Percentiles rank a stretch among this genome's conserved stretches.
phyloP scores from a whole-genome alignment of 2,113 vertebrate genomes.

The Mus spicilegus region DNA sequence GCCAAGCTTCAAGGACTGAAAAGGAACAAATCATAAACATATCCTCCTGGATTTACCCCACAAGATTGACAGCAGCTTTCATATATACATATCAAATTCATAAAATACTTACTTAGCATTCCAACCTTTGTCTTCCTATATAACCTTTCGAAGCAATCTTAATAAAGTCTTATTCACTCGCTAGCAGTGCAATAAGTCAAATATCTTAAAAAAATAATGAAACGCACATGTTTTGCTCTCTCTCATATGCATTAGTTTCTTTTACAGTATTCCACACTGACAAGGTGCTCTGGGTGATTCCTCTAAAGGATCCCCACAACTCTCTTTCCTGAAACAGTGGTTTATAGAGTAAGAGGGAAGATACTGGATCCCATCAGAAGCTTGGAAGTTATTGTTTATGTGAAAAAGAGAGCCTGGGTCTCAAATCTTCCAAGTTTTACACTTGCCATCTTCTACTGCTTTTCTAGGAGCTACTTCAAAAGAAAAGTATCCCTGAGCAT shows the following conservation, averaged over 20 bases:
- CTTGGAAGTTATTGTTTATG: neutral
- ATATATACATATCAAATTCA: constrained; percentile 41
- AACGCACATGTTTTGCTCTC: neutral
- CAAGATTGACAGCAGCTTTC: neutral
- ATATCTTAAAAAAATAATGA: neutral
- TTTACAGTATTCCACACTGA: neutral
- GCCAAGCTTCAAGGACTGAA: neutral
- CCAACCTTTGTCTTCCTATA: constrained; percentile 8
- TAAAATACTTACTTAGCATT: constrained; percentile 12
- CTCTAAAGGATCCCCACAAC: neutral
- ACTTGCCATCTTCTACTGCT: neutral
- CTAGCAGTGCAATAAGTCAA: constrained; percentile 20
- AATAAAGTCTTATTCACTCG: constrained; percentile 41
- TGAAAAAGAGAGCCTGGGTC: neutral
- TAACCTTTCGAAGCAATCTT: constrained; percentile 45
- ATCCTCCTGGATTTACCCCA: constrained; percentile 8
- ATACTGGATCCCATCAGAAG: constrained; percentile 21
- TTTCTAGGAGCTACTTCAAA: neutral
- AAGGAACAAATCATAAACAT: constrained; percentile 14
- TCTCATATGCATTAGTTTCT: neutral
- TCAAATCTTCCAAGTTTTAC: constrained; percentile 8
- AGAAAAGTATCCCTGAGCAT: neutral
- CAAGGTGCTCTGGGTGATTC: neutral
- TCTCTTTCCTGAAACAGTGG: constrained; percentile 36
- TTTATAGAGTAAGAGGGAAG: constrained; percentile 17